Percentiles rank a stretch among this genome's conserved stretches.
These are phyloP conservation scores for Petaurus breviceps DNA, from an alignment of 2,113 vertebrate species.

Conservation along the genomic window DNA sequence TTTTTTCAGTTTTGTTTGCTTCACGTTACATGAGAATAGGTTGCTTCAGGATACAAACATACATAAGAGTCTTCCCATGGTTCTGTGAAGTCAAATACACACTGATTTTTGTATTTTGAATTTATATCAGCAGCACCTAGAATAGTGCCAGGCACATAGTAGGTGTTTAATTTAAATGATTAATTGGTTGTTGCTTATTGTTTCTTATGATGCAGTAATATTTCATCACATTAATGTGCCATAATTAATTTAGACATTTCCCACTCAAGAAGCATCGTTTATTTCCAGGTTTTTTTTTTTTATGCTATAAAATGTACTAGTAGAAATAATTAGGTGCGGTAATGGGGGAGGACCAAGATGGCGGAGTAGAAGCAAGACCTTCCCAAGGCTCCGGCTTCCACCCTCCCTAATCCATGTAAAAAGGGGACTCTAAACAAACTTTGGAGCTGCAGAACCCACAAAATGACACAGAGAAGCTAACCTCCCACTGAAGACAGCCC, in stretches of 20 bases:
- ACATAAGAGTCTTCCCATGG: not conserved
- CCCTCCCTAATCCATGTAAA: too few species aligned
- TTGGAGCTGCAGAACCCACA: too few species aligned
- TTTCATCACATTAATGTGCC: not conserved
- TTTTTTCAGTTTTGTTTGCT: too few species aligned
- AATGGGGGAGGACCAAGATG: too few species aligned
- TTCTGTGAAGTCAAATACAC: not conserved
- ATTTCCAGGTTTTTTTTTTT: not conserved
- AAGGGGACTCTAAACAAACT: too few species aligned
- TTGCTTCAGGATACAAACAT: not conserved
- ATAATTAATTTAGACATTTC: not conserved
- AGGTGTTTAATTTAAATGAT: not conserved
- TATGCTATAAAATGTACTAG: not conserved
- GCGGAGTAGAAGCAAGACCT: too few species aligned
- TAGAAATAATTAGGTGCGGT: not conserved
- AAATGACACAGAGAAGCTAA: too few species aligned
- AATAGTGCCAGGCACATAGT: not conserved
- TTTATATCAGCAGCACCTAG: not conserved
- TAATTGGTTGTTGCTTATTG: not conserved
- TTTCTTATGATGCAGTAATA: not conserved
- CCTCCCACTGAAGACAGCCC: too few species aligned
- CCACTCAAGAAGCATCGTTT: not conserved
- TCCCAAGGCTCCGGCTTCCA: too few species aligned
- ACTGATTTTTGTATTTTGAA: not conserved
- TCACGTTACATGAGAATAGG: too few species aligned